Conservation (phyloP, 2,113 vertebrate species). For the Tauraco erythrolophus region DNA sequence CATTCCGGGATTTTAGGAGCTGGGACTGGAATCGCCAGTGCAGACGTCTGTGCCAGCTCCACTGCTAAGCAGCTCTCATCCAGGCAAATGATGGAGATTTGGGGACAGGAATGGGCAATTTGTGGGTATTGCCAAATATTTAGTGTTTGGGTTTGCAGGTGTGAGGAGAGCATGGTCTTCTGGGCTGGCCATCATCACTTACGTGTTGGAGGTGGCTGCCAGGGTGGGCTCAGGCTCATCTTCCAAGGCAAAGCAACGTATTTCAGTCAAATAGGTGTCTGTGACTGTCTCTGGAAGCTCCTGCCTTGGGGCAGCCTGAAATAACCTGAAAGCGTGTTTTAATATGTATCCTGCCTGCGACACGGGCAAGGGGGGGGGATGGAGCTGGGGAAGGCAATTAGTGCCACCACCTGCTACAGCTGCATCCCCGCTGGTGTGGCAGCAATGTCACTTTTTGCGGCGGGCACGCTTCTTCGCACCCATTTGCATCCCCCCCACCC, state of each 20-base stretch:
- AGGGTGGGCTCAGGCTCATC: not conserved
- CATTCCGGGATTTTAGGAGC: not conserved
- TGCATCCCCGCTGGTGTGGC: accelerated
- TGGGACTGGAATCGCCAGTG: accelerated
- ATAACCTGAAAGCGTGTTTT: not conserved
- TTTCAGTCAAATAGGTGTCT: not conserved
- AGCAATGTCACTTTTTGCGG: not conserved
- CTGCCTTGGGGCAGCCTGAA: not conserved
- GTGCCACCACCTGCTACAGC: not conserved
- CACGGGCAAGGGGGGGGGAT: not conserved
- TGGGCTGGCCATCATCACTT: not conserved
- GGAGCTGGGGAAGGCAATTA: not conserved
- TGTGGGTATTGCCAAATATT: not conserved
- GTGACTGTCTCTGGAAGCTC: not conserved
- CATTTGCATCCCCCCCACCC: not conserved
- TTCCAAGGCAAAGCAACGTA: not conserved
- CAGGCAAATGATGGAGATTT: accelerated
- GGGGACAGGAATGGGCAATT: not conserved
- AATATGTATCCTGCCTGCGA: accelerated
- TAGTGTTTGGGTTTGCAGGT: not conserved
- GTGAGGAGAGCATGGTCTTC: not conserved
- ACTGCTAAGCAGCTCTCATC: not conserved
- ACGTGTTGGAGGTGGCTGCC: accelerated
- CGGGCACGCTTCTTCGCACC: accelerated
- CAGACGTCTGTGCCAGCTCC: not conserved